Base-by-base conservation (phyloP, 2,888 invertebrate genomes). In the Rambutsinella grinnellia region DNA sequence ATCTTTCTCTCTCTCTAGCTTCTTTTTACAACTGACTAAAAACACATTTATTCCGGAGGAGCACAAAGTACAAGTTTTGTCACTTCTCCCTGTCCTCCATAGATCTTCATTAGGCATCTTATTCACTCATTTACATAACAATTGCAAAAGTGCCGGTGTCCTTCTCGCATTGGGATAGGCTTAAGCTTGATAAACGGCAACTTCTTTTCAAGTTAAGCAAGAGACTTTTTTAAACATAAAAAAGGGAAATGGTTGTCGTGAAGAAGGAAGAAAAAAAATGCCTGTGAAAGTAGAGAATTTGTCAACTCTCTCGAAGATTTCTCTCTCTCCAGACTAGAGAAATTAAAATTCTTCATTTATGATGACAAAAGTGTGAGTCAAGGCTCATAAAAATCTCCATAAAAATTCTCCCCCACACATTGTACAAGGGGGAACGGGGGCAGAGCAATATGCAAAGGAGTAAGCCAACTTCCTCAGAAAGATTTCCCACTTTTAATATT, bases 331-430 rank as follows among this genome's bases (percentile, higher is more conserved):
- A 36, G 36, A 36, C 36, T 65, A 63, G 69, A 76, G 76, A 76
- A 70, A 76, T 76, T 76, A 76, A 76, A 76, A 70, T 76, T 76
- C 76, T 51, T 76, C 76, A 76, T 76, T 76, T 76, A 76, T 76
- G 70, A 76, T 76, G 76, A 76, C 70, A 69, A 36, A 13, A 36
- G 76, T 76, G 76, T 70, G 76, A 76, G 70, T 63, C 54, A 47
- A 76, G 58, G 56, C 70, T 70, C 70, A 58, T 70, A 76, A 76
- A 76, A 76, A 70, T 70, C 69, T 70, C 58, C 76, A 76, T 76
- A 76, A 76, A 71, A 71, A 74, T 36, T 67, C n/a, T 46, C 49
- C 6, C 6, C 28, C 6, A 5, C 28, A 28, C 21, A 13, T 17
- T 58, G 6, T 19, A 19, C 6, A 8, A n/a, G n/a, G n/a, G n/a